Evolutionary conservation across 2,888 invertebrate genomes (phyloP).

Genomic region (Tenthredo amoena): DNA sequence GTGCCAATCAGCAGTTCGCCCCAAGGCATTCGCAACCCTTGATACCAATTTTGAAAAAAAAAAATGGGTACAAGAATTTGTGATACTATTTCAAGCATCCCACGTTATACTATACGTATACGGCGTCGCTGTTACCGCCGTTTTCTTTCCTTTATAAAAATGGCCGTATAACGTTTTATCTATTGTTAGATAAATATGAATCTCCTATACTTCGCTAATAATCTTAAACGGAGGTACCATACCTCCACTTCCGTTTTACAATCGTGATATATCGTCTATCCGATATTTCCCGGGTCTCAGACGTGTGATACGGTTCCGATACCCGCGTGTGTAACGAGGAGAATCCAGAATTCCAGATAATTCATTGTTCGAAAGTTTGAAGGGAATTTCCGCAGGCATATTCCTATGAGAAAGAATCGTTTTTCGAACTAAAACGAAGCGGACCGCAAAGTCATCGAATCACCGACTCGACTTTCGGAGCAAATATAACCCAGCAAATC

Average conservation of each 20-base stretch:
- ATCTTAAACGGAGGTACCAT: not conserved
- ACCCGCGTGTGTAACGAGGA: not conserved
- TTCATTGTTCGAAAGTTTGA: not conserved
- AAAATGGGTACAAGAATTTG: not conserved
- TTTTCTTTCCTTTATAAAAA: not conserved
- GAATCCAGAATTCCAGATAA: not conserved
- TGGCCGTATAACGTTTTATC: constrained; percentile 5
- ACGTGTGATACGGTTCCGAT: not conserved
- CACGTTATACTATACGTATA: not conserved
- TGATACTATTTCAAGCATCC: not conserved
- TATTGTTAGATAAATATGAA: constrained; percentile 3
- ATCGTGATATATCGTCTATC: constrained; percentile 24
- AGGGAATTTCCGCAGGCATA: not conserved
- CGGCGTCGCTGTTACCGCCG: too few species aligned
- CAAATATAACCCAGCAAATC: not conserved
- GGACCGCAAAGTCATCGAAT: not conserved
- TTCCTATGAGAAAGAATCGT: not conserved
- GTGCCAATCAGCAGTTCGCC: not conserved
- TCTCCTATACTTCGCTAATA: not conserved
- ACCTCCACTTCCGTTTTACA: not conserved
- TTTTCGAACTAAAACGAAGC: not conserved
- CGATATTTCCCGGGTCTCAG: too few species aligned
- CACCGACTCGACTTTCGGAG: too few species aligned
- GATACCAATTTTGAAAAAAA: not conserved
- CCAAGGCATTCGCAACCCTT: not conserved